phyloP scores from a whole-genome alignment of 2,797 vertebrate species.

The Ispidina picta region DNA sequence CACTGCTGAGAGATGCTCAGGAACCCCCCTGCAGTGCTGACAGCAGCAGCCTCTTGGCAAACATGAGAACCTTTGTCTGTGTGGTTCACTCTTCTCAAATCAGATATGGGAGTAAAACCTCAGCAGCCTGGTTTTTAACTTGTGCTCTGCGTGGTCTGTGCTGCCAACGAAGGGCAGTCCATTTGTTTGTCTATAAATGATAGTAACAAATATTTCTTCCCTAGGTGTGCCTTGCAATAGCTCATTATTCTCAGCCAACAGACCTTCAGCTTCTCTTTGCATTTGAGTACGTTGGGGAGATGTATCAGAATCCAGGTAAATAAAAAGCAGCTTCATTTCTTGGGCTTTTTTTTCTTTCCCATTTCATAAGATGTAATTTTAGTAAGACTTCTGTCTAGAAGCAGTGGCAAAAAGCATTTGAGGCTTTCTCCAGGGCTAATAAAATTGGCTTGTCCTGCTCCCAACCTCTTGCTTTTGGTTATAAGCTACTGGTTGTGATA shows the following conservation, averaged over 20 bases:
- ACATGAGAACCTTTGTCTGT: neutral
- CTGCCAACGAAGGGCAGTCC: neutral
- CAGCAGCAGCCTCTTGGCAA: neutral
- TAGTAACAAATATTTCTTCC: constrained; percentile 49
- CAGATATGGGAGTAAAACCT: neutral
- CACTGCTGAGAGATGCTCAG: neutral
- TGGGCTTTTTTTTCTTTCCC: neutral
- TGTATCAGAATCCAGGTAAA: constrained; percentile 87
- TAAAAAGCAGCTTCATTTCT: constrained; percentile 26
- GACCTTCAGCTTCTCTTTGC: constrained; percentile 97
- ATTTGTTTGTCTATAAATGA: neutral
- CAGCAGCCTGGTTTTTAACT: neutral
- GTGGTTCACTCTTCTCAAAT: neutral
- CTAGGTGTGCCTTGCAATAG: constrained; percentile 97
- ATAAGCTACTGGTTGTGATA: neutral
- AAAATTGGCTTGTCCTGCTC: neutral
- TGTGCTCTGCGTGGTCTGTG: neutral
- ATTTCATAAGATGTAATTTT: neutral
- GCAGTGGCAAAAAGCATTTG: constrained; percentile 16
- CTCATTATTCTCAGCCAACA: constrained; percentile 96
- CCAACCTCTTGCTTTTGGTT: neutral
- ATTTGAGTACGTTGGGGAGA: constrained; percentile 92
- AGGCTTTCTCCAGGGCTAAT: constrained; percentile 27
- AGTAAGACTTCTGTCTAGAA: neutral
- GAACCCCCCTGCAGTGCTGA: neutral